Evolutionary conservation across 2,113 vertebrate genomes (phyloP).

Genomic region (Rhynchopsitta pachyrhyncha): DNA sequence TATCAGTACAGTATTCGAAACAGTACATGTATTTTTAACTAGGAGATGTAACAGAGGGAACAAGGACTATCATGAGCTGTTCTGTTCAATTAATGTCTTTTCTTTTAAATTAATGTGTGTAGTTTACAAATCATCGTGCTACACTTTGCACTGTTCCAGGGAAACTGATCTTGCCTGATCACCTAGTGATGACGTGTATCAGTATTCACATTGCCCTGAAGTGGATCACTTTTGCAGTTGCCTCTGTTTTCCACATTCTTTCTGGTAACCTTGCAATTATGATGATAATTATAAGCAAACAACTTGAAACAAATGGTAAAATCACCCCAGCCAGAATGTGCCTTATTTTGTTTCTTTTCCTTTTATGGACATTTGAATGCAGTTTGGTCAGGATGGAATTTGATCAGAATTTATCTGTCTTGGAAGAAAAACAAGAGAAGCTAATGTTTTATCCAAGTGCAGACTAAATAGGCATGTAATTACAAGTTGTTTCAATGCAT

Average conservation of each 20-base stretch:
- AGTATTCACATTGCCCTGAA: not conserved
- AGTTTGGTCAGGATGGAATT: conserved; percentile 16
- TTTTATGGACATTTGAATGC: conserved; percentile 9
- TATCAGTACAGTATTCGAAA: conserved; percentile 60
- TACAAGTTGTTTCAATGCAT: conserved; percentile 64
- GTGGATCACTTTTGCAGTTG: conserved; percentile 6
- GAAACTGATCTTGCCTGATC: conserved; percentile 18
- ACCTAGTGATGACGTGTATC: not conserved
- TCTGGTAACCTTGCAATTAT: conserved; percentile 49
- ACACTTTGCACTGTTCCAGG: not conserved
- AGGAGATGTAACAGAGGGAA: not conserved
- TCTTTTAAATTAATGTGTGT: not conserved
- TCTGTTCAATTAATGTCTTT: conserved; percentile 45
- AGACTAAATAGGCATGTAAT: conserved; percentile 68
- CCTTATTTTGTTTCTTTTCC: conserved; percentile 20
- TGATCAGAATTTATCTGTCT: conserved; percentile 40
- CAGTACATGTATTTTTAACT: not conserved
- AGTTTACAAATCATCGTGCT: conserved; percentile 62
- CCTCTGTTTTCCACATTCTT: not conserved
- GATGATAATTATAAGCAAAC: conserved; percentile 40
- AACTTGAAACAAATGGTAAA: conserved; percentile 38
- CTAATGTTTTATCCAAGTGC: conserved; percentile 50
- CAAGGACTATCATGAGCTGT: conserved; percentile 31
- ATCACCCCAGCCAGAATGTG: not conserved
- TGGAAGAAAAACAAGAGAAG: conserved; percentile 58